These are phyloP conservation scores for Spodoptera picta DNA, from an alignment of 2,888 invertebrate species.

Conservation along the genomic window DNA sequence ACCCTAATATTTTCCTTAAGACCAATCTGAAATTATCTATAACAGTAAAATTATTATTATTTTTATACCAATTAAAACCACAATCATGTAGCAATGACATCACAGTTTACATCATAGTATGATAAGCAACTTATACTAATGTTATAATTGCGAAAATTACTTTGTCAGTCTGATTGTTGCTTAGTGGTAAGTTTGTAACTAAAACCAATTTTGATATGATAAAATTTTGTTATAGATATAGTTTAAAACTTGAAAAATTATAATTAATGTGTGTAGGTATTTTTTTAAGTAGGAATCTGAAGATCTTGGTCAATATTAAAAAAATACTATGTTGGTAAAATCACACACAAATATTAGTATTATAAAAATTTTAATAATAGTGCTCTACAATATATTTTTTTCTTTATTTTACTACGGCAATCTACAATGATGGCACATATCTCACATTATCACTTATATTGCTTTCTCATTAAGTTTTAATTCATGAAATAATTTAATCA, in stretches of 20 bases:
- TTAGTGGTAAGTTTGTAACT: too few species aligned
- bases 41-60: conserved; percentile 20
- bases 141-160: conserved; percentile 11
- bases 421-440: conserved; percentile 6
- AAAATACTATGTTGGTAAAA: too few species aligned
- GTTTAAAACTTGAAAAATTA: too few species aligned
- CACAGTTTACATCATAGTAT: conserved; percentile 38
- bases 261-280: too few species aligned
- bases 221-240: too few species aligned
- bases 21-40: conserved; percentile 13
- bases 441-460: conserved; percentile 2
- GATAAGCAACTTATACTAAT: conserved; percentile 34
- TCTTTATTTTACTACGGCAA: too few species aligned
- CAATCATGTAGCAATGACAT: conserved; percentile 33
- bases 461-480: not conserved
- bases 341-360: too few species aligned
- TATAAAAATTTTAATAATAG: not conserved
- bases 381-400: too few species aligned
- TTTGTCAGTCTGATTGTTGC: too few species aligned
- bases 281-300: too few species aligned
- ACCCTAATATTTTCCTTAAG: conserved; percentile 9
- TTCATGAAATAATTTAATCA: conserved; percentile 1
- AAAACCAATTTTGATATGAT: too few species aligned
- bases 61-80: conserved; percentile 37
- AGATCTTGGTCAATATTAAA: too few species aligned